Conservation (phyloP, 2,888 invertebrate species). For the Phyto melanocephala region DNA sequence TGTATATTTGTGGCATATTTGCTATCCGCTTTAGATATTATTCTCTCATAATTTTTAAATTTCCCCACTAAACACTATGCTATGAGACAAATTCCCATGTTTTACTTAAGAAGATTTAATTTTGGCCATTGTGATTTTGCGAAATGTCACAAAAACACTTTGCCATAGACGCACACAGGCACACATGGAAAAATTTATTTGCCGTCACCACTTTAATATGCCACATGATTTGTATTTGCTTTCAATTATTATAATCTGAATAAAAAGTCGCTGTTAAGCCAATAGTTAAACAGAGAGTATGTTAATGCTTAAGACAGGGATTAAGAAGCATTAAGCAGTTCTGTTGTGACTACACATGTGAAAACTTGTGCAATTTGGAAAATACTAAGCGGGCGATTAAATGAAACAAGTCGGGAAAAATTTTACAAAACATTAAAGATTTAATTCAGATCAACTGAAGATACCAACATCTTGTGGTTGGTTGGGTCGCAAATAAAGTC, state of each 20-base stretch:
- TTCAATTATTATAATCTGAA: neutral
- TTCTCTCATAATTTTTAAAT: no score
- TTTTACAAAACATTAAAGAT: constrained; percentile 21
- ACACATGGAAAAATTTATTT: constrained; percentile 8
- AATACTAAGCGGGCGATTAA: constrained; percentile 72
- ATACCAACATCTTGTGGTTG: no score
- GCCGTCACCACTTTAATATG: constrained; percentile 1
- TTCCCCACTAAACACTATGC: neutral
- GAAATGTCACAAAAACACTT: constrained; percentile 12
- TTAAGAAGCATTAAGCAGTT: constrained; percentile 49
- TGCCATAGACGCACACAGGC: constrained; percentile 1
- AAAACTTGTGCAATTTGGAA: constrained; percentile 73
- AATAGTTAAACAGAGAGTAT: neutral
- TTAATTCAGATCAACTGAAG: constrained; percentile 49
- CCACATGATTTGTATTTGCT: neutral
- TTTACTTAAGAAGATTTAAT: constrained; percentile 8
- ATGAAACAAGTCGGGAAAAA: constrained; percentile 70
- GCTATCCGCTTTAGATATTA: no score
- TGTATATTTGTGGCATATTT: no score
- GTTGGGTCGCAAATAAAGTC: neutral
- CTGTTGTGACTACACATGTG: constrained; percentile 59
- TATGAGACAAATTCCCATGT: constrained; percentile 7
- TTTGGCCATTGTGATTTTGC: constrained; percentile 33
- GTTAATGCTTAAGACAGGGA: neutral
- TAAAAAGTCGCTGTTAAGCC: constrained; percentile 6